Evolutionary conservation across 2,797 vertebrate genomes (phyloP), one percentile per base, ranked within the genome.

Genomic region (Ispidina lecontei): DNA sequence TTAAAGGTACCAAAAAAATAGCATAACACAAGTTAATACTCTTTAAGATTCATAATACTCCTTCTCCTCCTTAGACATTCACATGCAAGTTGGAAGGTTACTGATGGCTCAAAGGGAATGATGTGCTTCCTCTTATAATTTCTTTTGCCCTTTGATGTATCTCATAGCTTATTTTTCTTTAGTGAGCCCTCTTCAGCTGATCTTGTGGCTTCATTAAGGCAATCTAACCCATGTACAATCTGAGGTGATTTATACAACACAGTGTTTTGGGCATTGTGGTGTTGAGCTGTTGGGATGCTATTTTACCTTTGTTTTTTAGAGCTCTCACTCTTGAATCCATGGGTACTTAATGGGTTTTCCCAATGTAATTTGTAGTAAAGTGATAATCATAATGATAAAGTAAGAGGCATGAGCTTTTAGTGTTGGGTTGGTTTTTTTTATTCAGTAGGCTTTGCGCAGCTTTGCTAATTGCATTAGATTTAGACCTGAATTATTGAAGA

Each of bases 401-500:
- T 58, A 88, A 86, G 59, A 82, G 54, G 44, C 21, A 37, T 72
- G 44, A 64, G 54, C 56, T 92, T 74, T 89, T 81, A 88, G 46
- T 72, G 26, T 6, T 10, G 14, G 12, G 7, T 5, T 88, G 71
- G 71, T 76, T 79, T 67, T 78, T 84, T 79, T 59, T 75, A 6
- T 25, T 73, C 47, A 72, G 39, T 39, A 10, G 39, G 28, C 49
- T 82, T 91, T 84, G 43, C 46, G 39, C 23, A 69, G 31, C 52
- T 94, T 94, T 60, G 46, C 29, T 89, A 88, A 84, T 72, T 92
- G 43, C 58, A 35, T 68, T 79, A 65, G 64, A 65, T 69, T 81
- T 68, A 91, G 52, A 51, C 15, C n/a, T 73, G 41, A 89, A 55
- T 91, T 81, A 88, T 59, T 77, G 81, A 91, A 96, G 60, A 19